Evolutionary conservation across 2,113 vertebrate species (phyloP).

Genomic region (Peromyscus californicus): DNA sequence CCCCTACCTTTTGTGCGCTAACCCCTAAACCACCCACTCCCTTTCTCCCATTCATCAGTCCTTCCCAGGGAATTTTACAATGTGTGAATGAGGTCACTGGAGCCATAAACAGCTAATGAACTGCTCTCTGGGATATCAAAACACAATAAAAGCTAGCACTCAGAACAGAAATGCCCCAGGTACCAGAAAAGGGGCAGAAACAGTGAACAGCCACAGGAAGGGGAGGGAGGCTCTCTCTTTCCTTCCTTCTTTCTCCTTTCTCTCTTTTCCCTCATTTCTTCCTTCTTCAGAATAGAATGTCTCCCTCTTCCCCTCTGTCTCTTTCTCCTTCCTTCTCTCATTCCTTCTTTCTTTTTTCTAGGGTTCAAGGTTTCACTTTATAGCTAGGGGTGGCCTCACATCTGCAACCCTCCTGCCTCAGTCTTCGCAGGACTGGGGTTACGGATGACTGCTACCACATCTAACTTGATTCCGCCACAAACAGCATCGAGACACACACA

Average conservation of each 20-base stretch:
- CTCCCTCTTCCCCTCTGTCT: no score
- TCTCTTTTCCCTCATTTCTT: not conserved
- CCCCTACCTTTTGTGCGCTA: not conserved
- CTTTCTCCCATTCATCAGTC: not conserved
- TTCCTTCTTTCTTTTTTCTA: not conserved
- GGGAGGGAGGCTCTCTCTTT: not conserved
- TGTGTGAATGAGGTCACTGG: not conserved
- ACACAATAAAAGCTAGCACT: not conserved
- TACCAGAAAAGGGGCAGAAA: not conserved
- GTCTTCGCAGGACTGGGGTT: not conserved
- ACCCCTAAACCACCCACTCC: not conserved
- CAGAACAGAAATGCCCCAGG: not conserved
- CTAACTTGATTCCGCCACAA: not conserved
- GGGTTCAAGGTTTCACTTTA: no score
- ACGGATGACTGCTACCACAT: not conserved
- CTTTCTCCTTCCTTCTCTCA: not conserved
- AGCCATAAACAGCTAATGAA: not conserved
- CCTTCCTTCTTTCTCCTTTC: not conserved
- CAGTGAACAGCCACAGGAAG: not conserved
- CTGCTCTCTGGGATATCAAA: not conserved
- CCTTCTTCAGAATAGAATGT: not conserved
- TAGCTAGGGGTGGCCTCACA: not conserved
- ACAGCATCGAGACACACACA: not conserved
- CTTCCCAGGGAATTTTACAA: not conserved
- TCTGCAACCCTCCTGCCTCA: not conserved